Conservation (phyloP, 1,140 invertebrate genomes). For the Leptestheria dahalacensis region DNA sequence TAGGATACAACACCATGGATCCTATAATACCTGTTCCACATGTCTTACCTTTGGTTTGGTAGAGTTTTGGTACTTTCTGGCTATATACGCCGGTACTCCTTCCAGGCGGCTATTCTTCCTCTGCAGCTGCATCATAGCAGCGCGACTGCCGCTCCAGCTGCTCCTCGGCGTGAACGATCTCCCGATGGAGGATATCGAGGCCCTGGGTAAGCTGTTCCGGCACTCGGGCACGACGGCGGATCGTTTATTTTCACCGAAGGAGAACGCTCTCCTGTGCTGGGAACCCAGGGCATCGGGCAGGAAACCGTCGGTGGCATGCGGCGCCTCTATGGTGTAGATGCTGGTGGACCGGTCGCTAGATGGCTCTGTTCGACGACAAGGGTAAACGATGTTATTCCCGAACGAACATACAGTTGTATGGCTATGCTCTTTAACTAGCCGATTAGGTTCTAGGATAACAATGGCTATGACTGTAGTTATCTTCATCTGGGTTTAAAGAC, state of each 20-base stretch:
- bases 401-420: too few species aligned
- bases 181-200: background rate
- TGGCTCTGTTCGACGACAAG: background rate
- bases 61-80: slow-evolving; percentile 1
- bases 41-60: background rate
- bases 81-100: slow-evolving; percentile 6
- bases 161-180: slow-evolving; percentile 10
- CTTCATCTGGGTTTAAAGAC: too few species aligned
- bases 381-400: too few species aligned
- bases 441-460: too few species aligned
- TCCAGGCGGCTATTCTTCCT: slow-evolving; percentile 2
- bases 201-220: slow-evolving; percentile 6
- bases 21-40: too few species aligned
- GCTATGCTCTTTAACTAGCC: too few species aligned
- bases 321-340: background rate
- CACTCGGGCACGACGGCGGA: background rate
- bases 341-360: background rate
- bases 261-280: background rate
- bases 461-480: too few species aligned
- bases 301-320: background rate
- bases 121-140: slow-evolving; percentile 3
- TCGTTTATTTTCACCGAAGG: background rate
- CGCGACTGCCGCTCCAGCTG: slow-evolving; percentile 12
- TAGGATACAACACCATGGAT: too few species aligned
- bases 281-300: background rate